Conservation (phyloP, 2,797 vertebrate genomes). For the Hyperoplus lanceolatus region DNA sequence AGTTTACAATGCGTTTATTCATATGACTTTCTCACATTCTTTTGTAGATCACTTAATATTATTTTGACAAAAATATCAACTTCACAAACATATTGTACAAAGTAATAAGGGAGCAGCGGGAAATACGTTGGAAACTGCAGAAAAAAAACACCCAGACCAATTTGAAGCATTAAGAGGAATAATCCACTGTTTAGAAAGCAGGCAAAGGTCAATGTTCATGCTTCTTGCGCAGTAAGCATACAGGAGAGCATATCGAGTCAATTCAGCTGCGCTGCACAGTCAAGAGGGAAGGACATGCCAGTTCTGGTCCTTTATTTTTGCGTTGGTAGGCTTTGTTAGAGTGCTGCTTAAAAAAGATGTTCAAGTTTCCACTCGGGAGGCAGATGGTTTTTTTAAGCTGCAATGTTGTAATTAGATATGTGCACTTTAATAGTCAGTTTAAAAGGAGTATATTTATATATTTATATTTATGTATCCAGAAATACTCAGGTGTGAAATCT, state of each 20-base stretch:
- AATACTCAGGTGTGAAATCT: conserved; percentile 26
- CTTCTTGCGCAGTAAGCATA: conserved; percentile 79
- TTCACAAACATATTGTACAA: conserved; percentile 42
- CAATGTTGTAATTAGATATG: conserved; percentile 34
- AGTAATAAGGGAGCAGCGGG: conserved; percentile 30
- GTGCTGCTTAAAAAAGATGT: conserved; percentile 64
- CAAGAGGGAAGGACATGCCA: conserved; percentile 64
- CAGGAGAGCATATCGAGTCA: conserved; percentile 75
- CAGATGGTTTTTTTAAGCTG: conserved; percentile 48
- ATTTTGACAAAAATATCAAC: conserved; percentile 40
- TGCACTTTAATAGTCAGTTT: conserved; percentile 16
- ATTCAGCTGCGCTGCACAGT: conserved; percentile 69
- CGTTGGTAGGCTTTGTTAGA: conserved; percentile 48
- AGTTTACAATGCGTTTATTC: conserved; percentile 47
- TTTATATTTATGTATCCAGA: conserved; percentile 20
- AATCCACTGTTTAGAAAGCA: conserved; percentile 84
- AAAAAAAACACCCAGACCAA: conserved; percentile 70
- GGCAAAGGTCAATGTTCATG: conserved; percentile 86
- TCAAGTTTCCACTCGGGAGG: conserved; percentile 44
- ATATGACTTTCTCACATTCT: conserved; percentile 40
- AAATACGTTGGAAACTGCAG: conserved; percentile 63
- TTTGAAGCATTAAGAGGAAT: conserved; percentile 80
- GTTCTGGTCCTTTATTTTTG: conserved; percentile 50
- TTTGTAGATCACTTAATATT: conserved; percentile 50
- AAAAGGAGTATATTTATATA: conserved; percentile 15